Conservation (phyloP, 2,888 invertebrate species). For the Noctua fimbriata region DNA sequence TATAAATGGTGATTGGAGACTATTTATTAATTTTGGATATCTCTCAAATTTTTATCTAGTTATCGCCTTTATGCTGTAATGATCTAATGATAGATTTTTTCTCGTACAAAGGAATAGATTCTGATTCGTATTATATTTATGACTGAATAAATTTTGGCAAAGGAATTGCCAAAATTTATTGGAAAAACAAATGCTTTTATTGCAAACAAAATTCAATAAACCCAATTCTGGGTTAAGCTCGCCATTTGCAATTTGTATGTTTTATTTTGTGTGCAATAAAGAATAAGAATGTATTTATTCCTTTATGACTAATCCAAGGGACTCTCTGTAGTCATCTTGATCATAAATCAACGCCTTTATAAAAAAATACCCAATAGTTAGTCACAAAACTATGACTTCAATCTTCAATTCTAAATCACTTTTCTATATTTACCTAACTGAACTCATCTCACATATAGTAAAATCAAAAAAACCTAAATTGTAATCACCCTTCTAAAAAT, state of each 20-base stretch:
- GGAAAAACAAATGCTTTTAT: background rate
- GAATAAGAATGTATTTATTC: no score
- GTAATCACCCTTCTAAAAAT: slow-evolving; percentile 5
- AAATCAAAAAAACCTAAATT: slow-evolving; percentile 5
- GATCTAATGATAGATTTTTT: background rate
- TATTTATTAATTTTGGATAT: background rate
- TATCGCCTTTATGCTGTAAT: background rate
- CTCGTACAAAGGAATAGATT: background rate
- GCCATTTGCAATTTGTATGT: no score
- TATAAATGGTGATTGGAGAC: background rate
- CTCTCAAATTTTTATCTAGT: background rate
- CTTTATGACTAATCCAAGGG: background rate
- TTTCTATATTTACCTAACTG: slow-evolving; percentile 16
- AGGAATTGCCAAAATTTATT: background rate
- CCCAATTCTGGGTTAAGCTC: no score
- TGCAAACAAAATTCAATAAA: background rate
- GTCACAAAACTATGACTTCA: background rate
- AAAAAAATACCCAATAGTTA: slow-evolving; percentile 8
- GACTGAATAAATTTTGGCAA: no score
- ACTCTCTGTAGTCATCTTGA: background rate
- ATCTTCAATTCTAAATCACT: slow-evolving; percentile 11
- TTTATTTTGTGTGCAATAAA: no score
- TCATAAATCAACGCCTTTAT: slow-evolving; percentile 1
- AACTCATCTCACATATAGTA: background rate
- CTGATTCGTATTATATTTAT: background rate